Evolutionary conservation across 1,140 invertebrate genomes (phyloP), one percentile per base, ranked within the genome.

Genomic region (Eumeta japonica): DNA sequence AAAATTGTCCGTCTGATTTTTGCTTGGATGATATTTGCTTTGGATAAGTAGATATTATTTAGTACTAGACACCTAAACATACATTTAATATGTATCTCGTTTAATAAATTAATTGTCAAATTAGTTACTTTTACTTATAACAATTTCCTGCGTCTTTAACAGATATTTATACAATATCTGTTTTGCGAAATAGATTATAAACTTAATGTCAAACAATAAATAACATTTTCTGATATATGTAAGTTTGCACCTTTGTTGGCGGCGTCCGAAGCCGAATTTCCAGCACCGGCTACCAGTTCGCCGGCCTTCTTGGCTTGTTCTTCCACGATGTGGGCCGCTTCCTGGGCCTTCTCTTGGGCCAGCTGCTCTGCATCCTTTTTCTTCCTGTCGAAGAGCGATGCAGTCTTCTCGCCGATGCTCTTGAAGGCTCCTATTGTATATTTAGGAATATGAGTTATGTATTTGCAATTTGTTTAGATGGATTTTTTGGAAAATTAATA

Each of bases 361-460:
- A 81, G 39, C 39, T 79, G 75, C 43, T 76, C 77, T 4, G 72
- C 79, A 62, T 82, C 80, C 42, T 81, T 80, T 74, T 82, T 82
- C 74, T 82, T 82, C 41, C 75, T 71, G 27, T 80, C 79, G 61
- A 82, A 80, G 35, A 82, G 65, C 13, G 76, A 78, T 19, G 79
- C 77, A 16, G 80, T 81, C 62, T 81, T 81, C 62, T 81, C 79
- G 46, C 80, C 79, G 60, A 81, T 70, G 64, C 65, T 80, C 63
- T 78, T 78, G 67, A 81, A 75, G 38, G 79, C 79, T 18, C 78
- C 80, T 81, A 54, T 16, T 24, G n/a, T 5, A 24, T n/a, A 24
- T 24, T n/a, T n/a, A n/a, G n/a, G n/a, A n/a, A n/a, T n/a, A n/a
- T n/a, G n/a, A n/a, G n/a, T n/a, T n/a, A n/a, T n/a, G n/a, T n/a